These are phyloP conservation scores for Liparis tanakae DNA, from an alignment of 2,797 vertebrate genomes.

Conservation along the genomic window DNA sequence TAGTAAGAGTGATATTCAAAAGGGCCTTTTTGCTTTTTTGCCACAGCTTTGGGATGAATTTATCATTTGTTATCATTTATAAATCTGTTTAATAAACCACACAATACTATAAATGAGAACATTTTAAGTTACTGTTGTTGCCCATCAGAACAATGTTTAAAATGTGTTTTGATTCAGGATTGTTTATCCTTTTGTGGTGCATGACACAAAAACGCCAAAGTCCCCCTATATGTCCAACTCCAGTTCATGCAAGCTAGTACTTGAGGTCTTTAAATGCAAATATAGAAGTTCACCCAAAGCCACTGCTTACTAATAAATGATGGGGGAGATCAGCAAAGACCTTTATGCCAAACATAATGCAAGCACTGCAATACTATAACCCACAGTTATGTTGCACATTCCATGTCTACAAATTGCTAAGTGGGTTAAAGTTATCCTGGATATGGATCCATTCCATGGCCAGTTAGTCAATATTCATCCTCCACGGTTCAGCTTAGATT, in stretches of 20 bases:
- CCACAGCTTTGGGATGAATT: background rate
- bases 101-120: conserved; percentile 15
- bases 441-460: background rate
- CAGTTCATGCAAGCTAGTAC: background rate
- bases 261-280: conserved; percentile 10
- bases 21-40: background rate
- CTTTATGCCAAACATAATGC: background rate
- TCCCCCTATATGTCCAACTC: too few relatives aligned
- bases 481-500: background rate
- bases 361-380: conserved; percentile 5
- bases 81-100: conserved; percentile 10
- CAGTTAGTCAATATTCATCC: background rate
- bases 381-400: conserved; percentile 1
- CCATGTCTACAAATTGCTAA: background rate
- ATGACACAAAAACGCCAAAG: too few relatives aligned
- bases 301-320: background rate
- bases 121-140: background rate
- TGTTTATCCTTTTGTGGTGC: too few relatives aligned
- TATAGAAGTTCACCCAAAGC: conserved; percentile 1
- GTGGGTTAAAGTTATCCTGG: conserved; percentile 31
- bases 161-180: too few relatives aligned
- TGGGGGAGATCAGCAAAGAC: background rate
- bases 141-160: background rate
- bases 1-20: conserved; percentile 4
- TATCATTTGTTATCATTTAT: conserved; percentile 5